A percentile compares a stretch with the other conserved stretches of the same genome.
phyloP scores from a whole-genome alignment of 2,797 vertebrate species.

The Garrulus glandarius region DNA sequence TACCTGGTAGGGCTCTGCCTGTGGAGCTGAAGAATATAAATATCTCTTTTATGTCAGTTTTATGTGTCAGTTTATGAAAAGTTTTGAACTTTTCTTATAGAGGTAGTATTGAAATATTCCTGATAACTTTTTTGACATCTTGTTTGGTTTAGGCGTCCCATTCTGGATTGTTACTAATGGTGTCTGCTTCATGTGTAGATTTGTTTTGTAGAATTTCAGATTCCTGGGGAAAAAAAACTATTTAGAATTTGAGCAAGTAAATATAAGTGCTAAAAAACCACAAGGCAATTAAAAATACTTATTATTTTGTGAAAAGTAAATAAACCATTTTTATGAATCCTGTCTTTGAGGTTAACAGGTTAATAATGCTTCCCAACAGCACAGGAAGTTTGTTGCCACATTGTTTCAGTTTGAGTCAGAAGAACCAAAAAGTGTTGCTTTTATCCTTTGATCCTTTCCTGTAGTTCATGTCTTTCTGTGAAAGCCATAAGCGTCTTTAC shows the following conservation, averaged over 20 bases:
- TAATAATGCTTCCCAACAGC: background rate
- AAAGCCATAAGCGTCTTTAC: background rate
- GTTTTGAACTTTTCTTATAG: background rate
- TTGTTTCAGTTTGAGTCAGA: background rate
- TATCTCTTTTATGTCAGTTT: background rate
- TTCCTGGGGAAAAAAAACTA: fast-evolving
- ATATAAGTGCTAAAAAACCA: background rate
- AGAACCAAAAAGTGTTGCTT: background rate
- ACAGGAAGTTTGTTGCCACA: background rate
- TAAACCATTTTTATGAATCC: background rate
- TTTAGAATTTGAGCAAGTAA: background rate
- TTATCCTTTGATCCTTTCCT: background rate
- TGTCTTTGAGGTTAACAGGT: background rate
- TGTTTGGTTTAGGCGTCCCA: background rate
- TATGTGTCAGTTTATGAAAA: background rate
- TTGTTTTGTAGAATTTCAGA: background rate
- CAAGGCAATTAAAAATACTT: background rate
- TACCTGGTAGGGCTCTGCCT: background rate
- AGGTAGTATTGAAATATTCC: background rate
- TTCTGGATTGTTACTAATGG: background rate
- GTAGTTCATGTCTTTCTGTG: background rate
- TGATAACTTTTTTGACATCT: background rate
- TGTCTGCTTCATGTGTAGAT: background rate
- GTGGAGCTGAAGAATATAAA: background rate
- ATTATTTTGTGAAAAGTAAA: background rate